Evolutionary conservation across 2,113 vertebrate genomes (phyloP), one percentile per base, ranked within the genome.

Genomic region (Brachirus orientalis): DNA sequence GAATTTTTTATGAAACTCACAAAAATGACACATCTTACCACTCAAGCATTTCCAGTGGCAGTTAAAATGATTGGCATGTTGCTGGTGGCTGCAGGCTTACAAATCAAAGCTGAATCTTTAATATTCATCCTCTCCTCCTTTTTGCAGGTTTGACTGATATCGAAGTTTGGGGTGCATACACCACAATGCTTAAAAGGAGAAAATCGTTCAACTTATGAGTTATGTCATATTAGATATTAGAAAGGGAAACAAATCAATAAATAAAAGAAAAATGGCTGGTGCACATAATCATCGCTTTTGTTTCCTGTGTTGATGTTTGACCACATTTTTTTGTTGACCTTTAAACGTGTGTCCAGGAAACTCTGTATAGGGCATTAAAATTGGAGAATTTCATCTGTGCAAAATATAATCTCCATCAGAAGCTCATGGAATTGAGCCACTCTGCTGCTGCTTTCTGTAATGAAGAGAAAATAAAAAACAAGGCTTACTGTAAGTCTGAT

Each of bases 381-480:
- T 10, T 51, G 13, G 8, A 17, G 33, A 63, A 72, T 68, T 13
- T 58, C 36, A 63, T 65, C 16, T 45, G 43, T 8, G 7, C 17
- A 13, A 28, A 14, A 54, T 52, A 12, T 56, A 58, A 69, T 66
- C 48, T 36, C 17, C 51, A 55, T 16, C 28, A 52, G 58, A 71
- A 72, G 50, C 71, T 73, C 0, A 7, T 57, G 22, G 54, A 69
- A 72, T 65, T 69, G 11, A 47, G 44, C 45, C n/a, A 40, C 62
- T 67, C 22, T 68, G 47, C 58, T 68, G 47, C 58, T 20, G 55
- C 60, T 72, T 69, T 38, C 43, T 72, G 55, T 55, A 54, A 59
- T 57, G 47, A 77, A 73, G 18, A 10, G 6, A 64, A 78, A 61
- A 37, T 20, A 51, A 71, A 86, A 69, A 48, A 64, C 68, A 35